Evolutionary conservation across 2,888 invertebrate genomes (phyloP), one percentile per base, ranked within the genome.

Genomic region (Scotopteryx bipunctaria): DNA sequence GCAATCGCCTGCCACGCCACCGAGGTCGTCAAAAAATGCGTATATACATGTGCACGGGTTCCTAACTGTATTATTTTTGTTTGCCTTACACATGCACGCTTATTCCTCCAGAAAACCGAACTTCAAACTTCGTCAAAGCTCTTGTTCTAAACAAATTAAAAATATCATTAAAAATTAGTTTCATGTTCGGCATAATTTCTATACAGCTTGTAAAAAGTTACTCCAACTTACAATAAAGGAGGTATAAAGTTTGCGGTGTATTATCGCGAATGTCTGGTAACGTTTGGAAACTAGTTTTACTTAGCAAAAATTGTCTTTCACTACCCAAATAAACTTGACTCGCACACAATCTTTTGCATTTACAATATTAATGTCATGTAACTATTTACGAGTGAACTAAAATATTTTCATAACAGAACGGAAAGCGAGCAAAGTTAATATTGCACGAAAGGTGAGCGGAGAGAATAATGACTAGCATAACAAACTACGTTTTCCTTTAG

Each of bases 381-480:
- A n/a, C n/a, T n/a, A n/a, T n/a, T n/a, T n/a, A n/a, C n/a, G n/a
- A n/a, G n/a, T n/a, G n/a, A n/a, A n/a, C n/a, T n/a, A n/a, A 45
- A 25, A 25, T 25, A 25, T n/a, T 9, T 9, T 9, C 9, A 2
- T 25, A 25, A 25, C 1, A 9, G 25, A 25, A 25, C 25, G 4
- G 25, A n/a, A n/a, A n/a, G 25, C 9, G 3, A 25, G 25, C 9
- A 9, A 9, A 25, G 25, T 9, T 55, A 55, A 49, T 55, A 49
- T 45, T 17, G 29, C 32, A 16, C 41, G 50, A 42, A 53, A 54
- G 52, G 56, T 48, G 55, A 25, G 25, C 25, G 42, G 47, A 55
- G 53, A 58, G 58, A 61, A 51, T 57, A 60, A 61, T 52, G 46
- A 50, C 53, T 59, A 61, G 61, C 61, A 66, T 63, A 63, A 25